phyloP scores from a whole-genome alignment of 2,888 invertebrate genomes.

The Tetrapedia diversipes region DNA sequence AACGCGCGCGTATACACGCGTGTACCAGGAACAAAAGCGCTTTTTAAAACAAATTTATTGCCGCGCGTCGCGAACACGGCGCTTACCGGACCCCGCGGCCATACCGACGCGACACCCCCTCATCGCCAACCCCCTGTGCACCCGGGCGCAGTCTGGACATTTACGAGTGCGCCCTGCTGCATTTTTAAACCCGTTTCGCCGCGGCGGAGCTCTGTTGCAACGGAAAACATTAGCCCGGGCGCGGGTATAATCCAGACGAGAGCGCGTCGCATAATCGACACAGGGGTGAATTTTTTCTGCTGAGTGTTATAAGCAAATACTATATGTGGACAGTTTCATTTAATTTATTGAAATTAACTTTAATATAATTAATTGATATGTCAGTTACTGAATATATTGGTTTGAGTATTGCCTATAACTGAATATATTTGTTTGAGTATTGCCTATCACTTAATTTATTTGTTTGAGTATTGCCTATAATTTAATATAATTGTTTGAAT shows the following conservation, averaged over 20 bases:
- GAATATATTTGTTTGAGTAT: too few relatives aligned
- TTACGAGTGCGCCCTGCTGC: constrained; percentile 65
- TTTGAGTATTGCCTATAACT: too few relatives aligned
- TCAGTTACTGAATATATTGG: too few relatives aligned
- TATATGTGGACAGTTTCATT: too few relatives aligned
- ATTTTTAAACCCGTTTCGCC: constrained; percentile 67
- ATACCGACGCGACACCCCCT: constrained; percentile 39
- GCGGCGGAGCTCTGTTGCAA: too few relatives aligned
- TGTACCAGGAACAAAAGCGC: constrained; percentile 70
- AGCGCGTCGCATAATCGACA: constrained; percentile 46
- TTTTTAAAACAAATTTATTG: constrained; percentile 78
- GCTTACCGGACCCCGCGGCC: constrained; percentile 55
- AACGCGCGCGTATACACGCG: constrained; percentile 48
- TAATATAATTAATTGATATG: too few relatives aligned
- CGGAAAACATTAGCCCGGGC: constrained; percentile 55
- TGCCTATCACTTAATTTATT: too few relatives aligned
- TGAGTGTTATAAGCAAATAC: too few relatives aligned
- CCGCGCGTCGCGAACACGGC: constrained; percentile 69
- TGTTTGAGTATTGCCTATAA: too few relatives aligned
- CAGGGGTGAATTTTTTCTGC: constrained; percentile 39
- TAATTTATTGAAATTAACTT: too few relatives aligned
- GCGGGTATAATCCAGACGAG: constrained; percentile 56
- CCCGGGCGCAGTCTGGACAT: constrained; percentile 65
- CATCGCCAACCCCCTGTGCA: constrained; percentile 29
- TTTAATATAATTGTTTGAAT: too few relatives aligned